phyloP scores from a whole-genome alignment of 2,113 vertebrate genomes.

The Ameiurus melas region DNA sequence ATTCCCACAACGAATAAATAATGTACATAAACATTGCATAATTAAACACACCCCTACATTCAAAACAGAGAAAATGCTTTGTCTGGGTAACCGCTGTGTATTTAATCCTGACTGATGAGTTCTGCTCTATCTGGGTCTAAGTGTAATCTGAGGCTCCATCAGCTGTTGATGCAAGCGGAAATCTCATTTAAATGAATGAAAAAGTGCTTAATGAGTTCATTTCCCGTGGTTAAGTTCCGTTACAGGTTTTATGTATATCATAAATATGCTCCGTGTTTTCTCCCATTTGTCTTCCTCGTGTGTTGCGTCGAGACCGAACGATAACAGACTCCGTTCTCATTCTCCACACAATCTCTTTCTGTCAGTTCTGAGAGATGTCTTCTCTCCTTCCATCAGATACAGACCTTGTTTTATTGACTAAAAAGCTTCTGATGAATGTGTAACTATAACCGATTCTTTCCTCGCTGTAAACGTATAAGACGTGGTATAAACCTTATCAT shows the following conservation, averaged over 20 bases:
- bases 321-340: neutral
- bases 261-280: neutral
- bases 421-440: neutral
- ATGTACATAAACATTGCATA: neutral
- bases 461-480: too few species aligned
- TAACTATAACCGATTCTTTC: neutral
- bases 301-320: too few species aligned
- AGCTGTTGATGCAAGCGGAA: neutral
- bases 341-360: neutral
- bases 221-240: neutral
- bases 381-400: neutral
- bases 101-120: neutral
- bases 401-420: neutral
- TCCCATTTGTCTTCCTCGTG: too few species aligned
- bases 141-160: neutral
- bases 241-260: neutral
- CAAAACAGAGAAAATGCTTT: neutral
- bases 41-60: neutral
- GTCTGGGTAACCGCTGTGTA: neutral
- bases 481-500: neutral
- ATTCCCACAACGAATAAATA: neutral
- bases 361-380: neutral
- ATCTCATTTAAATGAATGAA: neutral
- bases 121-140: neutral
- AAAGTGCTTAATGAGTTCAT: neutral